Evolutionary conservation across 2,797 vertebrate genomes (phyloP), one percentile per base, ranked within the genome.

Genomic region (Acanthurus lineatus): DNA sequence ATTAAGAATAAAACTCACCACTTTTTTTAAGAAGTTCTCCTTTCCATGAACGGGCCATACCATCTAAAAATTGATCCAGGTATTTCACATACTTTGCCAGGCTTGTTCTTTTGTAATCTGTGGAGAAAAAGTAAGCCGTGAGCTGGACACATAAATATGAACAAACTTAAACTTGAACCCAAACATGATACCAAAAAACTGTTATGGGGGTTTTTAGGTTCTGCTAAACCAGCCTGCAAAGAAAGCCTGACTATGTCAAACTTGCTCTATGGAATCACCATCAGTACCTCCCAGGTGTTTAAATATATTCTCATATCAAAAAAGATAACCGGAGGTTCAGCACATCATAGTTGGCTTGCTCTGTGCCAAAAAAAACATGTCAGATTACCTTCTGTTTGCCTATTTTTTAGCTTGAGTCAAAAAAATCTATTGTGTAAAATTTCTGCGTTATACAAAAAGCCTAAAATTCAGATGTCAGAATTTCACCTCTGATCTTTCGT

Each of bases 21-120:
- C 97, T 99, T 49, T 90, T 96, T 69, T 74, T 94, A 20, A 97
- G 94, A 88, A 95, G 95, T 83, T 97, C 95, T 82, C 96, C 96
- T 92, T 95, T 96, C 83, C 96, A 92, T 1, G 94, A 90, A 0
- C 59, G 92, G 67, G 97, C 96, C 92, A 99, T 71, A 44, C 88
- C 93, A 77, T 98, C 97, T 88, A 99, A 90, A 10, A 99, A 99
- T 48, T 90, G 91, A 89, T 99, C 98, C 0, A 99, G 97, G 85
- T 95, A 51, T 89, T 94, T 96, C 66, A 99, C 93, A 0, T 97
- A 98, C 20, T 97, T 96, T 0, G 91, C 97, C 81, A 99, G 91
- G 84, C 96, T 97, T 1, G 98, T 99, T 89, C 90, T 96, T 94
- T 96, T 98, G 85, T 97, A 99, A 94, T 97, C 98, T 99, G 88